A percentile compares a stretch with the other conserved stretches of the same genome.
Evolutionary conservation across 1,140 invertebrate genomes (phyloP).

Genomic region (Drosophila erecta): DNA sequence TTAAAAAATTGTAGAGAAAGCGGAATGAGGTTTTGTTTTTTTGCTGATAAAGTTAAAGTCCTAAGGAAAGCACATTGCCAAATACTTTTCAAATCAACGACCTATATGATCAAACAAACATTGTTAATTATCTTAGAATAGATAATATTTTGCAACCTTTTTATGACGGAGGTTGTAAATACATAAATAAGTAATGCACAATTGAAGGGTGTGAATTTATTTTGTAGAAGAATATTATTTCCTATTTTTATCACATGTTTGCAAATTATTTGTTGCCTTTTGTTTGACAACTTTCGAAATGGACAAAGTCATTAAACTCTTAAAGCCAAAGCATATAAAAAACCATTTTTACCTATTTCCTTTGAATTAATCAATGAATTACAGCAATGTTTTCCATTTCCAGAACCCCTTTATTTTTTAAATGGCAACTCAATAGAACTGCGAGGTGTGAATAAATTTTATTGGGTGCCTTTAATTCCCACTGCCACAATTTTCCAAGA

Average conservation of each 20-base stretch:
- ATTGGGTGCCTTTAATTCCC: neutral
- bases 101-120: neutral
- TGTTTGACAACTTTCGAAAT: too few relatives aligned
- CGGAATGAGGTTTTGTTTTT: slow-evolving; percentile 1
- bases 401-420: neutral
- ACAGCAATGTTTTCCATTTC: neutral
- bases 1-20: slow-evolving; percentile 16
- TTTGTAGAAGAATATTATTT: neutral
- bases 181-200: too few relatives aligned
- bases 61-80: neutral
- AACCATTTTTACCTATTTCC: too few relatives aligned
- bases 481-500: slow-evolving; percentile 5
- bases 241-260: too few relatives aligned
- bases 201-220: neutral
- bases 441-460: slow-evolving; percentile 5
- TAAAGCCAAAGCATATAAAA: neutral
- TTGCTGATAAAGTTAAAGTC: slow-evolving; percentile 1
- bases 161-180: too few relatives aligned
- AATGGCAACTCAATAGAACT: neutral
- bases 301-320: neutral
- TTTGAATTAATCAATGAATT: neutral
- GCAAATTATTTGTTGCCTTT: too few relatives aligned
- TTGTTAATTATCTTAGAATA: neutral
- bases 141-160: neutral
- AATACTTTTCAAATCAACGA: slow-evolving; percentile 3